Evolutionary conservation across 2,113 vertebrate genomes (phyloP).

Genomic region (Pollimyrus isidori): DNA sequence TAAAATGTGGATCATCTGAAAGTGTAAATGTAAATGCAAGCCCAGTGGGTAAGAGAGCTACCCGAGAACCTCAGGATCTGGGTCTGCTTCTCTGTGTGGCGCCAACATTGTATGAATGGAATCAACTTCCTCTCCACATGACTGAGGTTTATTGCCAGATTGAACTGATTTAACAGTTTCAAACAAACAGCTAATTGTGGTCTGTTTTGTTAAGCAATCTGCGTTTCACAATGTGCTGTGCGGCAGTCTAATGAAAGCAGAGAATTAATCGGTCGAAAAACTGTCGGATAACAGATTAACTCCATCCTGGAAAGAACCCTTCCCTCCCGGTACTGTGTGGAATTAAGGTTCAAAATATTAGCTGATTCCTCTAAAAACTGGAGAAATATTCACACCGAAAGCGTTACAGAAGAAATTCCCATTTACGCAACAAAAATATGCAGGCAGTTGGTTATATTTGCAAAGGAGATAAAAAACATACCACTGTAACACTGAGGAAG

Average conservation of each 20-base stretch:
- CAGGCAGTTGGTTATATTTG: neutral
- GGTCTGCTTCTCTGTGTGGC: neutral
- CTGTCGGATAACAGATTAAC: neutral
- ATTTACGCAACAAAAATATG: neutral
- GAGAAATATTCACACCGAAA: neutral
- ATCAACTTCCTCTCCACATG: neutral
- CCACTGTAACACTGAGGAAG: neutral
- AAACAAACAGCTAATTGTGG: constrained; percentile 23
- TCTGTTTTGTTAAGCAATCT: constrained; percentile 19
- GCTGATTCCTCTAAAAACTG: neutral
- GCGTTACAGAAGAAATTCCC: neutral
- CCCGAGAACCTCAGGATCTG: neutral
- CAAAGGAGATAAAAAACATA: neutral
- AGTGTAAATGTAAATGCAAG: neutral
- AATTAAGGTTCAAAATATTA: neutral
- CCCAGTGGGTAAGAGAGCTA: neutral
- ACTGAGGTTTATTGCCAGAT: neutral
- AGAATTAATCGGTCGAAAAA: neutral
- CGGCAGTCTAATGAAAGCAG: neutral
- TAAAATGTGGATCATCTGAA: neutral
- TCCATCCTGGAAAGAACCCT: neutral
- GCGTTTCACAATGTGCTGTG: neutral
- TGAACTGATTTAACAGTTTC: neutral
- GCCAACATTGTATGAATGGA: neutral
- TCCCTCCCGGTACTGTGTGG: too few relatives aligned